phyloP scores from a whole-genome alignment of 2,888 invertebrate species.

The Sarcophaga subvicina region DNA sequence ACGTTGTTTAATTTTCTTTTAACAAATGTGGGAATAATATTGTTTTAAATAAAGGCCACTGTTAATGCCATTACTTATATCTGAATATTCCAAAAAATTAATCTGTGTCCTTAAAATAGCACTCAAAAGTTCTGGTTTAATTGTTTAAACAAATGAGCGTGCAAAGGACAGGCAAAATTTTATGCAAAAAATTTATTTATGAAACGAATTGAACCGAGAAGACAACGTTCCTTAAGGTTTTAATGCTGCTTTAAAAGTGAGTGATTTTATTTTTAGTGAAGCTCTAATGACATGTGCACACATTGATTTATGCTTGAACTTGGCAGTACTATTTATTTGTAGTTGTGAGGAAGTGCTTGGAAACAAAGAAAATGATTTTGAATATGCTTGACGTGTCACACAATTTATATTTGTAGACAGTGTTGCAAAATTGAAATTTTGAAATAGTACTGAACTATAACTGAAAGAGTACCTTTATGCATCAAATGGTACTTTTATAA shows the following conservation, averaged over 20 bases:
- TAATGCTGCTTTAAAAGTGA: conserved; percentile 19
- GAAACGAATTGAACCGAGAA: background rate
- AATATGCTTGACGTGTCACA: too few species aligned
- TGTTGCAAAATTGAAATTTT: too few species aligned
- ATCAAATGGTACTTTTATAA: too few species aligned
- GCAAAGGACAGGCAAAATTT: conserved; percentile 57
- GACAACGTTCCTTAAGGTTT: background rate
- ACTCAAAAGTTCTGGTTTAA: conserved; percentile 69
- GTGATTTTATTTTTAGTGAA: background rate
- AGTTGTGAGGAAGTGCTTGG: conserved; percentile 60
- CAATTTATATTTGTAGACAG: too few species aligned
- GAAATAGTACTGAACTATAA: too few species aligned
- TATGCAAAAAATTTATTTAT: background rate
- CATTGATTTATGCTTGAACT: background rate
- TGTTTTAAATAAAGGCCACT: conserved; percentile 30
- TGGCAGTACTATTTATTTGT: background rate
- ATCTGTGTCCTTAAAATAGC: conserved; percentile 72
- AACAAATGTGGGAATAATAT: conserved; percentile 54
- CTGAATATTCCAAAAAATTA: conserved; percentile 59
- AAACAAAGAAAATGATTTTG: background rate
- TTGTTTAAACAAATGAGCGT: conserved; percentile 63
- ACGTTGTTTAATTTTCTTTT: background rate
- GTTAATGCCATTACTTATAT: conserved; percentile 3
- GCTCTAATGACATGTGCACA: conserved; percentile 2
- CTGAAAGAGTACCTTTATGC: too few species aligned